Conservation (phyloP, 2,888 invertebrate genomes). For the Athalia circularis region DNA sequence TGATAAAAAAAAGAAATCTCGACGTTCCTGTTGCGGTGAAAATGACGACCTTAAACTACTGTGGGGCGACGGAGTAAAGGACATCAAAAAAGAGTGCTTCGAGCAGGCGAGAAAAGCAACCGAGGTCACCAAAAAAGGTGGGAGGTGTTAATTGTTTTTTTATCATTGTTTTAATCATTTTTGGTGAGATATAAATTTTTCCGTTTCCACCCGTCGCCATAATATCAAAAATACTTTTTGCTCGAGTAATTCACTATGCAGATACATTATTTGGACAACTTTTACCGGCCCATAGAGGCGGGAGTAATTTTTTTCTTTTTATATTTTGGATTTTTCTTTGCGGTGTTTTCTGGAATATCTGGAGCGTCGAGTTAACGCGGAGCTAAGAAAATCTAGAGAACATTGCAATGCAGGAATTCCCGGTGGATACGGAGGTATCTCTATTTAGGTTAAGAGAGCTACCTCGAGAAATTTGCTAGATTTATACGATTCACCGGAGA, state of each 20-base stretch:
- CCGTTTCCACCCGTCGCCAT: not conserved
- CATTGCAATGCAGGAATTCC: not conserved
- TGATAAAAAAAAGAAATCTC: conserved; percentile 28
- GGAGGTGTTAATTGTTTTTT: not conserved
- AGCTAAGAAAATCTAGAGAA: not conserved
- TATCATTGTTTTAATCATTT: not conserved
- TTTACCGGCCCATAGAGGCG: too few species aligned
- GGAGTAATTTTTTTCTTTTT: too few species aligned
- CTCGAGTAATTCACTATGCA: too few species aligned
- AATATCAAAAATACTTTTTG: too few species aligned
- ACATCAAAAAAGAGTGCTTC: conserved; percentile 32
- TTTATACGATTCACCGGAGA: conserved; percentile 17
- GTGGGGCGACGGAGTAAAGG: conserved; percentile 12
- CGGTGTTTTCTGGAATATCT: too few species aligned
- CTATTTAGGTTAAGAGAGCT: conserved; percentile 21
- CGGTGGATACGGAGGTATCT: conserved; percentile 16
- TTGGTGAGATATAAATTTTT: not conserved
- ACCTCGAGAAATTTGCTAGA: conserved; percentile 12
- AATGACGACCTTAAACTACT: conserved; percentile 32
- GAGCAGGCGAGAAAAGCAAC: conserved; percentile 34
- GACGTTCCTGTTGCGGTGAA: conserved; percentile 36
- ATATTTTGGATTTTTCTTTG: too few species aligned
- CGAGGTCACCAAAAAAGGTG: conserved; percentile 21
- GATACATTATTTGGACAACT: too few species aligned
- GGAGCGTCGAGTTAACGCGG: not conserved